Evolutionary conservation across 2,113 vertebrate species (phyloP).

Genomic region (Phyllopteryx taeniolatus): DNA sequence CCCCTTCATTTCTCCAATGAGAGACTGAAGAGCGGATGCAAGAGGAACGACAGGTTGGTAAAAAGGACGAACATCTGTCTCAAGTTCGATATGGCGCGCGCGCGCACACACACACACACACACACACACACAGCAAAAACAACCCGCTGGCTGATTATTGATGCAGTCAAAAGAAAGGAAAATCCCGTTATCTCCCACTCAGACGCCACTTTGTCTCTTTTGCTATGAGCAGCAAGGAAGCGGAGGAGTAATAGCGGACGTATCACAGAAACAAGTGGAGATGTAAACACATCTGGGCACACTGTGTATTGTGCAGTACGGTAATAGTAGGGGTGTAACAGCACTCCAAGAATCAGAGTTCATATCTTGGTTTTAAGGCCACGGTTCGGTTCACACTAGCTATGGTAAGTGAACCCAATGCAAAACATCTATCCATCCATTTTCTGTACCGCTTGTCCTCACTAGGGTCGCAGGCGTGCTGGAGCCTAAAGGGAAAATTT

Average conservation of each 20-base stretch:
- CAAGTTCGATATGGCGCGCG: neutral
- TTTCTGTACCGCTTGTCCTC: no score
- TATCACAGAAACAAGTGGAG: neutral
- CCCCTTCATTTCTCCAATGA: neutral
- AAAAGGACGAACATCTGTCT: constrained; percentile 1
- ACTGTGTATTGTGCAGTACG: neutral
- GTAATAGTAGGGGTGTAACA: no score
- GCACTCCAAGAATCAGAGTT: neutral
- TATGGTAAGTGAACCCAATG: no score
- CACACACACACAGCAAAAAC: neutral
- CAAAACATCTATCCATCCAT: no score
- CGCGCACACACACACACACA: neutral
- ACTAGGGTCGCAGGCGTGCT: no score
- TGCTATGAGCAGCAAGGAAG: neutral
- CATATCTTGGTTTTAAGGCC: no score
- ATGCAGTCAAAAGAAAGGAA: neutral
- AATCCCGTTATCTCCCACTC: neutral
- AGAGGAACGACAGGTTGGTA: neutral
- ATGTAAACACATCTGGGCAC: constrained; percentile 6
- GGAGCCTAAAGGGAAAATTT: no score
- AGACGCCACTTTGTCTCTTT: constrained; percentile 3
- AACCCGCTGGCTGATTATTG: neutral
- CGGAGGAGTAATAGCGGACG: neutral
- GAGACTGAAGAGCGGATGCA: neutral
- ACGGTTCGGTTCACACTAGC: no score